A percentile compares a stretch with the other conserved stretches of the same genome.
phyloP scores from a whole-genome alignment of 2,113 vertebrate genomes.

The Tretioscincus oriximinensis region DNA sequence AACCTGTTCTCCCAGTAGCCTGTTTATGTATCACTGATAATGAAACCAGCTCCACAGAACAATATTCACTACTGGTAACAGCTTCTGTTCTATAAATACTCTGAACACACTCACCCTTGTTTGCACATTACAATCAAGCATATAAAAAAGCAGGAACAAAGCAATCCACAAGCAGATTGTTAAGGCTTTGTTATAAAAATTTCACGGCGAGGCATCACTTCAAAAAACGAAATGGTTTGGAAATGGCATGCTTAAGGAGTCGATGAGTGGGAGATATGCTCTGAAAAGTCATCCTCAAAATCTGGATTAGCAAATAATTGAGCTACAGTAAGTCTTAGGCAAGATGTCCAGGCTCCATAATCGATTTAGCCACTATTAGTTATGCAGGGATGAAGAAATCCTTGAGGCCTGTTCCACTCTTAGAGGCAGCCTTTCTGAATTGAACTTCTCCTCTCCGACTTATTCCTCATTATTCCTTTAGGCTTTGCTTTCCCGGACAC shows the following conservation, averaged over 20 bases:
- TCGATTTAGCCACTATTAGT: constrained; percentile 50
- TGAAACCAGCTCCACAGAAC: background rate
- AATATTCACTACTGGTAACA: background rate
- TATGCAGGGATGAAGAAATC: constrained; percentile 50
- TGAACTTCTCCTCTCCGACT: constrained; percentile 26
- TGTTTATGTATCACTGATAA: background rate
- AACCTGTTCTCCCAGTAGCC: background rate
- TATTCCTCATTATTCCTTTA: constrained; percentile 73
- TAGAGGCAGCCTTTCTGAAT: constrained; percentile 52
- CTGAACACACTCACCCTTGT: no score
- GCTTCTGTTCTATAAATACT: background rate
- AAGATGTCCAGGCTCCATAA: constrained; percentile 53
- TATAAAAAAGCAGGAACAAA: background rate
- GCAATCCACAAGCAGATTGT: constrained; percentile 5
- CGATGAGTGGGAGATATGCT: constrained; percentile 19
- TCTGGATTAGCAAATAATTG: constrained; percentile 52
- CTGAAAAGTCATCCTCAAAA: constrained; percentile 59
- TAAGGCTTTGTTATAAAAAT: constrained; percentile 38
- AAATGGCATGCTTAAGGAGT: constrained; percentile 40
- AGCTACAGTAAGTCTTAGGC: constrained; percentile 6
- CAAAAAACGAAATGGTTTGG: constrained; percentile 26
- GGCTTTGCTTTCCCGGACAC: constrained; percentile 60
- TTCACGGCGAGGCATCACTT: constrained; percentile 39
- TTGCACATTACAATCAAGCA: background rate
- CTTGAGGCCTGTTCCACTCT: constrained; percentile 60